A percentile compares a stretch with the other conserved stretches of the same genome.
Conservation (phyloP, 2,113 vertebrate genomes). For the Thalassarche chlororhynchos region DNA sequence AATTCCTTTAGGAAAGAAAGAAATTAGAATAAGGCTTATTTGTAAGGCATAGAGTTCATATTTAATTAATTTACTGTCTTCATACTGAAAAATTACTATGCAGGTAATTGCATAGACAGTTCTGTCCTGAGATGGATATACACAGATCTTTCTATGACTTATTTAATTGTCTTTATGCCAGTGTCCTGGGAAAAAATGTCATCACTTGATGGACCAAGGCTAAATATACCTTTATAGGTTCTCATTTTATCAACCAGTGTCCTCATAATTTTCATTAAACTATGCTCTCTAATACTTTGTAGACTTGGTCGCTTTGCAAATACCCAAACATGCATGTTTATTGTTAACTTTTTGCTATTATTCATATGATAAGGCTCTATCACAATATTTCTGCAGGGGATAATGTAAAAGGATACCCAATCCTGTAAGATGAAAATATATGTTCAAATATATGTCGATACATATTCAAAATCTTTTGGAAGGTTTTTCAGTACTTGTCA, state of each 20-base stretch:
- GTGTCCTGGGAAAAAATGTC: background rate
- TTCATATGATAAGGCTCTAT: background rate
- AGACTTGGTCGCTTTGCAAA: background rate
- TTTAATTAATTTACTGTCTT: background rate
- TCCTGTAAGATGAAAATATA: background rate
- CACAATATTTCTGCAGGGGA: background rate
- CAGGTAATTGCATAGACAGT: background rate
- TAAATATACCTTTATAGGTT: background rate
- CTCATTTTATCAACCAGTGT: background rate
- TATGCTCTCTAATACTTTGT: background rate
- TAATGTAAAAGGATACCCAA: background rate
- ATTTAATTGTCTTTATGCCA: background rate
- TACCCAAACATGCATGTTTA: background rate
- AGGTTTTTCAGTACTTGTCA: background rate
- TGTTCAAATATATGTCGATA: background rate
- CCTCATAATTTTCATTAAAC: background rate
- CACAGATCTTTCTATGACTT: background rate
- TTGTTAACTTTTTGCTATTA: background rate
- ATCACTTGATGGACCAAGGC: background rate
- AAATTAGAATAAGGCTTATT: background rate
- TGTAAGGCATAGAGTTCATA: background rate
- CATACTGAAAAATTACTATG: background rate
- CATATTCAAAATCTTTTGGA: background rate
- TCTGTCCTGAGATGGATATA: background rate
- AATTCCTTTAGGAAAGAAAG: background rate